These are phyloP conservation scores for Larimichthys crocea DNA, from an alignment of 2,113 vertebrate genomes.

Conservation along the genomic window DNA sequence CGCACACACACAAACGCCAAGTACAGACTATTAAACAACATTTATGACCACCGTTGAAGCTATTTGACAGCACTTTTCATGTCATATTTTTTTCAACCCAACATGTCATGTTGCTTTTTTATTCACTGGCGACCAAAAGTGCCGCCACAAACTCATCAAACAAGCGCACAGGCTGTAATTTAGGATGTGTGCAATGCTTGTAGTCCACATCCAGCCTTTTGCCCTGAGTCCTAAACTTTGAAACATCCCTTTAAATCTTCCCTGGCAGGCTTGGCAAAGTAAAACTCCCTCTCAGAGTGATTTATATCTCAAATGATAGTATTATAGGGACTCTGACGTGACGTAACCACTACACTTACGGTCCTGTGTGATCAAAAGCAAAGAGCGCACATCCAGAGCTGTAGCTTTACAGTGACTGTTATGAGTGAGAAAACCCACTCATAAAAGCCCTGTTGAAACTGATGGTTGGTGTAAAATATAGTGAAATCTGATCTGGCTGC, in stretches of 20 bases:
- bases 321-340: conserved; percentile 41
- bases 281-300: conserved; percentile 51
- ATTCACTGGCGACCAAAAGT: conserved; percentile 52
- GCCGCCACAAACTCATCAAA: conserved; percentile 71
- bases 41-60: conserved; percentile 65
- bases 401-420: conserved; percentile 57
- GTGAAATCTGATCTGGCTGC: conserved; percentile 65
- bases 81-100: conserved; percentile 63
- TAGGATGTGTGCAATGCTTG: conserved; percentile 18
- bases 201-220: conserved; percentile 42
- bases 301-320: conserved; percentile 57
- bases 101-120: conserved; percentile 62
- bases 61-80: conserved; percentile 64
- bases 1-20: conserved; percentile 32
- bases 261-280: conserved; percentile 40
- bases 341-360: conserved; percentile 36
- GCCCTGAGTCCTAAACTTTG: conserved; percentile 38
- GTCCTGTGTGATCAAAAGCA: conserved; percentile 66
- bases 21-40: conserved; percentile 69
- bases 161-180: conserved; percentile 55
- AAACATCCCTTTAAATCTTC: conserved; percentile 67
- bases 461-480: conserved; percentile 51
- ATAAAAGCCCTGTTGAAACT: conserved; percentile 61
- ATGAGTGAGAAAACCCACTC: conserved; percentile 47
- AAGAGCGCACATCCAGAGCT: conserved; percentile 43